These are phyloP conservation scores for Macropis europaea DNA, from an alignment of 2,888 invertebrate genomes.

Conservation along the genomic window DNA sequence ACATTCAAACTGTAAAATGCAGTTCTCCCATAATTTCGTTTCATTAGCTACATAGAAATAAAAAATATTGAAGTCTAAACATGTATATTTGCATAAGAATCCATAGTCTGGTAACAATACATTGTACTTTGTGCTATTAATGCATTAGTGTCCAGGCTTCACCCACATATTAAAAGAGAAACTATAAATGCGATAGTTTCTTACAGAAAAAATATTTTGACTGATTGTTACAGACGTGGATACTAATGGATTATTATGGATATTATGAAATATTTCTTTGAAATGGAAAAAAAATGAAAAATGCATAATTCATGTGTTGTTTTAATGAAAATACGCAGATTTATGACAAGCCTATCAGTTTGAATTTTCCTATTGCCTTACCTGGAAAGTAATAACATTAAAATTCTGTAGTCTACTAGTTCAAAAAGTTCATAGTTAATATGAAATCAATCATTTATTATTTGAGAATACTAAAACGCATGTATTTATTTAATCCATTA, in stretches of 20 bases:
- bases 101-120: not conserved
- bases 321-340: not conserved
- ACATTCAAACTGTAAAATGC: too few species aligned
- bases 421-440: not conserved
- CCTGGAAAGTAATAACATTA: not conserved
- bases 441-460: not conserved
- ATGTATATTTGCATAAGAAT: not conserved
- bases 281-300: not conserved
- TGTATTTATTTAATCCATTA: not conserved
- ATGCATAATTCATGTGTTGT: not conserved
- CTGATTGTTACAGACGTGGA: not conserved
- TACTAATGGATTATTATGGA: not conserved
- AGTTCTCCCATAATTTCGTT: too few species aligned
- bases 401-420: not conserved
- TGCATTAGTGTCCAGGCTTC: not conserved
- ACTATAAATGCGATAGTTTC: not conserved
- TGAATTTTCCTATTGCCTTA: slow-evolving; percentile 10
- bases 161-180: not conserved
- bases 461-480: not conserved
- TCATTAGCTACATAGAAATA: not conserved
- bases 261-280: not conserved
- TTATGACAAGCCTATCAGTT: slow-evolving; percentile 8
- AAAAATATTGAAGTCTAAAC: slow-evolving; percentile 11
- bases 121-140: slow-evolving; percentile 2
- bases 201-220: not conserved